Evolutionary conservation across 1,140 invertebrate genomes (phyloP), one percentile per base, ranked within the genome.

Genomic region (Diachasmimorpha longicaudata): DNA sequence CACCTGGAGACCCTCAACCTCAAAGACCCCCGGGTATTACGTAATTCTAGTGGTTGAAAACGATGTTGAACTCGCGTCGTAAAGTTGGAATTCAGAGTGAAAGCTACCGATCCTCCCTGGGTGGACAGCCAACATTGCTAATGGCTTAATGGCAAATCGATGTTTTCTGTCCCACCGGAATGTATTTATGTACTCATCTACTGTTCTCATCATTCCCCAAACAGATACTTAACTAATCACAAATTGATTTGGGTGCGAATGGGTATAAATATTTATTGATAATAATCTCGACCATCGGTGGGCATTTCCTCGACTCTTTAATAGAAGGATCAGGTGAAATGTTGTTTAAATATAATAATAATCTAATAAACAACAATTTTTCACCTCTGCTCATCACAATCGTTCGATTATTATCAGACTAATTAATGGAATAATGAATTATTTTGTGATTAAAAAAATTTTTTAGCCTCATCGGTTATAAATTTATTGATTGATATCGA

Each of bases 71-170:
- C 48, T n/a, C 13, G 9, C 14, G 11, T 52, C 14, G 14, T 14
- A 46, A n/a, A 19, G 14, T 52, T 2, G 48, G 16, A 52, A 52
- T 52, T 52, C 48, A 52, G 58, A 63, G 58, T 23, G 58, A 63
- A 63, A 63, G 21, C 58, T 63, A 63, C 8, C 11, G 19, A 31
- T 16, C 6, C 3, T n/a, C 21, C 21, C 8, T 6, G 3, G 6
- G 1, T 16, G 52, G 52, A 58, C 58, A 21, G 9, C 31, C 58
- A n/a, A 52, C 42, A 36, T 52, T 42, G 77, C 81, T 85, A 84
- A 85, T 84, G 81, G 81, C 80, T 85, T 84, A 85, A 85, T 85
- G 84, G 84, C 81, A 76, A 83, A 84, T 85, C 83, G 83, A 84
- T 85, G 84, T 84, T 80, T 81, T 74, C 31, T 80, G 77, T 83